Conservation (phyloP, 92 coral and sea anemone genomes). For the Muricea muricata region DNA sequence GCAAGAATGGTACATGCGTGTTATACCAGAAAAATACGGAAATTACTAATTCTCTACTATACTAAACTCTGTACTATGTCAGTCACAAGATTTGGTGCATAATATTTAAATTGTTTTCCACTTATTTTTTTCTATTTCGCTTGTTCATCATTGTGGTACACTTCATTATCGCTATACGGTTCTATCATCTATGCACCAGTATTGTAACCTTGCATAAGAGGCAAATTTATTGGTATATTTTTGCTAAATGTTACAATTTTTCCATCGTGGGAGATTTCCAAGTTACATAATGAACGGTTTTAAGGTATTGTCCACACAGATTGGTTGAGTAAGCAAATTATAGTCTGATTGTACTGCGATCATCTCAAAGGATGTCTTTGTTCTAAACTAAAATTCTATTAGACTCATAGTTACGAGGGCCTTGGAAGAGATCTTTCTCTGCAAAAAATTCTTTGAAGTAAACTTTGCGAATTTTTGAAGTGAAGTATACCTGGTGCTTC, state of each 20-base stretch:
- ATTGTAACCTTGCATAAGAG: no score
- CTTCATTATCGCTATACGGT: no score
- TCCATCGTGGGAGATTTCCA: slow-evolving; percentile 1
- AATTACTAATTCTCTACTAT: no score
- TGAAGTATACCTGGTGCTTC: no score
- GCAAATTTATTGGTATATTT: no score
- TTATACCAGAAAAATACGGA: no score
- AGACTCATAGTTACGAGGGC: background rate
- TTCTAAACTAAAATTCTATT: background rate
- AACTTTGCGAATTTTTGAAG: no score
- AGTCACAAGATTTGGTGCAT: background rate
- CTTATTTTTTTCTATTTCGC: no score
- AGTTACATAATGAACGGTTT: background rate
- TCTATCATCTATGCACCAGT: no score
- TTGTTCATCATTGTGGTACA: background rate
- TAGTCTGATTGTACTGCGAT: background rate
- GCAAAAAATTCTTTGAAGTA: no score
- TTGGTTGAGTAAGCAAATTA: slow-evolving; percentile 11
- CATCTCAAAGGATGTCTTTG: slow-evolving; percentile 12
- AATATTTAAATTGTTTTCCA: background rate
- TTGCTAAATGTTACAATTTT: background rate
- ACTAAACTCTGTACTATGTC: no score
- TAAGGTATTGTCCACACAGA: background rate
- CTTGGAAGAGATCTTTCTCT: background rate
- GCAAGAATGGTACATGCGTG: no score